phyloP scores from a whole-genome alignment of 1,140 invertebrate genomes.

The Listronotus bonariensis region DNA sequence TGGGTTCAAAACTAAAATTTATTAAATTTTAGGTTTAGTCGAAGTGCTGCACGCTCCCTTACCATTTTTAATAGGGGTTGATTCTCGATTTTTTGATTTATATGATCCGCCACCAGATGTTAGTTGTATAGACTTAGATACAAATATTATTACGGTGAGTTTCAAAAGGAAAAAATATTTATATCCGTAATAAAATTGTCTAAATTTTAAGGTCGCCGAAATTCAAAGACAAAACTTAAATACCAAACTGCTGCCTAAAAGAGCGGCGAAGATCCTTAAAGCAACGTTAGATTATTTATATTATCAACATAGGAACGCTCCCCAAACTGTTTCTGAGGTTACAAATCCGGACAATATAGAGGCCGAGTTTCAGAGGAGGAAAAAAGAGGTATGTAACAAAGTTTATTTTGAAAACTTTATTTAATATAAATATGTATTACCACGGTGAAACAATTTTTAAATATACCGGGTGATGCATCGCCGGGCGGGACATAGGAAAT shows the following conservation, averaged over 20 bases:
- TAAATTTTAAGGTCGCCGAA: constrained; percentile 73
- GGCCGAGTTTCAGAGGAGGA: constrained; percentile 72
- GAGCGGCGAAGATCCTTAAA: constrained; percentile 77
- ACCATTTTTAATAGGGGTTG: constrained; percentile 97
- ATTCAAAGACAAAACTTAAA: constrained; percentile 79
- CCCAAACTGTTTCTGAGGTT: constrained; percentile 21
- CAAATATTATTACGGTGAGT: constrained; percentile 84
- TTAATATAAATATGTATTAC: no score
- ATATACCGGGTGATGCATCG: no score
- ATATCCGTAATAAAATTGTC: not conserved
- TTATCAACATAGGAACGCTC: constrained; percentile 43
- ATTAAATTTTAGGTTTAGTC: constrained; percentile 63
- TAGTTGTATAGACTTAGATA: constrained; percentile 97
- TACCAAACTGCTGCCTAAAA: constrained; percentile 87
- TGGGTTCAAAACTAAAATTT: no score
- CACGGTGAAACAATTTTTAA: no score
- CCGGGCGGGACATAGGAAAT: no score
- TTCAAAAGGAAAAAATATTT: constrained; percentile 38
- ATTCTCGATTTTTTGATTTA: constrained; percentile 96
- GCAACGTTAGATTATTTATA: constrained; percentile 71
- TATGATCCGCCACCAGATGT: constrained; percentile 96
- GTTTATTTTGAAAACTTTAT: no score
- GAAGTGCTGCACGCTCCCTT: constrained; percentile 94
- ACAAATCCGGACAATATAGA: constrained; percentile 61
- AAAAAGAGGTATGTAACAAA: constrained; percentile 65